These are phyloP conservation scores for Piliocolobus tephrosceles DNA, from an alignment of 2,113 vertebrate genomes.

Conservation along the genomic window DNA sequence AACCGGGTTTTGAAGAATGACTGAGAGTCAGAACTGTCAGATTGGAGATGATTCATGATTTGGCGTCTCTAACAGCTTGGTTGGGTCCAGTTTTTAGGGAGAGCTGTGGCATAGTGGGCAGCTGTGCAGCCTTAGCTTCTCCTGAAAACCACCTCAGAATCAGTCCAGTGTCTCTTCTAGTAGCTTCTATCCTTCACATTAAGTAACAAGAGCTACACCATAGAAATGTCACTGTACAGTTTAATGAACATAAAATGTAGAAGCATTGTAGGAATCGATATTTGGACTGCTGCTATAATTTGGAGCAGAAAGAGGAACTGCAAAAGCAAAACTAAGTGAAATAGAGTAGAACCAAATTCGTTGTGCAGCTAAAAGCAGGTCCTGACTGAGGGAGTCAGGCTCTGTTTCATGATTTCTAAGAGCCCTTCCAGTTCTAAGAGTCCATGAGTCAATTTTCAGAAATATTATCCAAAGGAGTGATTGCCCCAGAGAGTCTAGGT, in stretches of 20 bases:
- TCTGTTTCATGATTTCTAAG: neutral
- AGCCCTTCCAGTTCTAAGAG: neutral
- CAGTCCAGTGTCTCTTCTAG: neutral
- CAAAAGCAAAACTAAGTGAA: neutral
- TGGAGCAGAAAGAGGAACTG: neutral
- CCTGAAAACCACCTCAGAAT: neutral
- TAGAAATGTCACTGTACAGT: neutral
- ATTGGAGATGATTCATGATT: neutral
- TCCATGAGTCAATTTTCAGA: neutral
- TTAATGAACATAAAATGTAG: neutral
- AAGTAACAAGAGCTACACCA: neutral
- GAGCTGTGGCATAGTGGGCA: neutral
- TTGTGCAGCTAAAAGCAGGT: neutral
- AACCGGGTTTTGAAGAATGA: constrained; percentile 6
- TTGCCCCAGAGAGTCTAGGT: neutral
- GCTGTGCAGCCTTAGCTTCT: neutral
- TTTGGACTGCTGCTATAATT: neutral
- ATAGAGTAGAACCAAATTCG: neutral
- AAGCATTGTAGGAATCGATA: neutral
- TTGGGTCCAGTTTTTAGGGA: neutral
- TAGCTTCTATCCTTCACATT: neutral
- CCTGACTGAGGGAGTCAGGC: neutral
- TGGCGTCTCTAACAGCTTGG: neutral
- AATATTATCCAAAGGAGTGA: neutral
- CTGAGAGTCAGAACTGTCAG: neutral